Conservation (phyloP, 2,113 vertebrate species). For the Chaenogobius annularis region DNA sequence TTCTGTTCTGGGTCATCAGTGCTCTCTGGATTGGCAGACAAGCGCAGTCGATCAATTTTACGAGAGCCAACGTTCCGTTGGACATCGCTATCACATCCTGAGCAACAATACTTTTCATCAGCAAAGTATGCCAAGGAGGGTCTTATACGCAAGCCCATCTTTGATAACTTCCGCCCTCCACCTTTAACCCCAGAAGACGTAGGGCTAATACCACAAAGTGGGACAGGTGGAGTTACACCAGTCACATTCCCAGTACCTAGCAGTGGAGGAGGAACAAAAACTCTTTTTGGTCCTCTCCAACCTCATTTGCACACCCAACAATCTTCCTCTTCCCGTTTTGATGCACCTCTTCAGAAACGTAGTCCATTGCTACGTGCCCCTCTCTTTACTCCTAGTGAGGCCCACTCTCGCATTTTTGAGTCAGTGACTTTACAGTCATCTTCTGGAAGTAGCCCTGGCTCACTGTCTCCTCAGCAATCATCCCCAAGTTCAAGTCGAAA, state of each 20-base stretch:
- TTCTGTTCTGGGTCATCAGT: constrained; percentile 82
- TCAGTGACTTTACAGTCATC: constrained; percentile 87
- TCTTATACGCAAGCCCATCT: constrained; percentile 95
- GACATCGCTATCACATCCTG: constrained; percentile 89
- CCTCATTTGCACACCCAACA: constrained; percentile 75
- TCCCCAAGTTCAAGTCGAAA: constrained; percentile 73
- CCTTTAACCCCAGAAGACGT: constrained; percentile 95
- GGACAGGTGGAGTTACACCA: constrained; percentile 72
- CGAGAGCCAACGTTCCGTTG: constrained; percentile 94
- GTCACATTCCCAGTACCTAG: constrained; percentile 74
- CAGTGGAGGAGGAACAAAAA: constrained; percentile 71
- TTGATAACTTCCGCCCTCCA: constrained; percentile 96
- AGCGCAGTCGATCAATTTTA: constrained; percentile 89
- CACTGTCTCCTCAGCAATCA: constrained; percentile 79
- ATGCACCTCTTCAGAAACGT: constrained; percentile 87
- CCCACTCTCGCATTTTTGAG: constrained; percentile 96
- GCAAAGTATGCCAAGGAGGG: constrained; percentile 99
- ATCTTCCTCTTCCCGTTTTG: constrained; percentile 80
- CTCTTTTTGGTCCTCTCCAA: constrained; percentile 85
- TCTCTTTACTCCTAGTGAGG: constrained; percentile 94
- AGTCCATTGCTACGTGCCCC: constrained; percentile 91
- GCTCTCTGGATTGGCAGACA: constrained; percentile 85
- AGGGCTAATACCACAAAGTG: constrained; percentile 80
- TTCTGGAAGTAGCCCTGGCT: constrained; percentile 76
- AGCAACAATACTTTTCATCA: constrained; percentile 94